Evolutionary conservation across 2,113 vertebrate genomes (phyloP).

Genomic region (Rhinoderma darwinii): DNA sequence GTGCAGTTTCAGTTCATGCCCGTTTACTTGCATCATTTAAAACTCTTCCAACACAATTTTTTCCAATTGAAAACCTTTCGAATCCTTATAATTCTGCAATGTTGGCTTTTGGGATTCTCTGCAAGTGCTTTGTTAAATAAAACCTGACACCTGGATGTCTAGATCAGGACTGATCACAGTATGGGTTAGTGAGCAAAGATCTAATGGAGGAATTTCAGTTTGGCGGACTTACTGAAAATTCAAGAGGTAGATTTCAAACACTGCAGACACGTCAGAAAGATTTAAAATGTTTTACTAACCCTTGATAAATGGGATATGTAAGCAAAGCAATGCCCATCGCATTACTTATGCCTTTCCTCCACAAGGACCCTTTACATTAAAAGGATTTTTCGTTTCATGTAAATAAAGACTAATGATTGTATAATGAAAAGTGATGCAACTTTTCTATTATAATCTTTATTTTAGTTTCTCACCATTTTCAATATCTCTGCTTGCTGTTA

Average conservation of each 20-base stretch:
- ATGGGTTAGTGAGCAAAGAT: neutral
- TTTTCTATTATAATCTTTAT: too few relatives aligned
- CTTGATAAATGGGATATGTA: neutral
- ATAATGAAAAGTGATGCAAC: neutral
- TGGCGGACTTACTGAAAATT: constrained; percentile 27
- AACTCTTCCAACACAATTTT: neutral
- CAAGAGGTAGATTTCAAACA: constrained; percentile 19
- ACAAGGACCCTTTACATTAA: neutral
- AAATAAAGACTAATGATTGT: neutral
- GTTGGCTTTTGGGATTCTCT: neutral
- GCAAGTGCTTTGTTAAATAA: neutral
- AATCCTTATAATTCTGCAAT: neutral
- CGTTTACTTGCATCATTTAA: neutral
- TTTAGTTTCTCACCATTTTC: neutral
- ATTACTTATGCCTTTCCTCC: neutral
- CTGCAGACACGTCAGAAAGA: constrained; percentile 2
- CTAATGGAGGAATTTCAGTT: constrained; percentile 2
- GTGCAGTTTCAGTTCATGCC: too few relatives aligned
- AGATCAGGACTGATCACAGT: constrained; percentile 3
- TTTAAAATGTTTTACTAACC: constrained; percentile 34
- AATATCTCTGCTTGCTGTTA: neutral
- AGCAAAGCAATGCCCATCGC: neutral
- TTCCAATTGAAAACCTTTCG: neutral
- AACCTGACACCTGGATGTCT: neutral
- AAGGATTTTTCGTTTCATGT: neutral